Conservation (phyloP, 2,797 vertebrate genomes). For the Enteromius argenteus region DNA sequence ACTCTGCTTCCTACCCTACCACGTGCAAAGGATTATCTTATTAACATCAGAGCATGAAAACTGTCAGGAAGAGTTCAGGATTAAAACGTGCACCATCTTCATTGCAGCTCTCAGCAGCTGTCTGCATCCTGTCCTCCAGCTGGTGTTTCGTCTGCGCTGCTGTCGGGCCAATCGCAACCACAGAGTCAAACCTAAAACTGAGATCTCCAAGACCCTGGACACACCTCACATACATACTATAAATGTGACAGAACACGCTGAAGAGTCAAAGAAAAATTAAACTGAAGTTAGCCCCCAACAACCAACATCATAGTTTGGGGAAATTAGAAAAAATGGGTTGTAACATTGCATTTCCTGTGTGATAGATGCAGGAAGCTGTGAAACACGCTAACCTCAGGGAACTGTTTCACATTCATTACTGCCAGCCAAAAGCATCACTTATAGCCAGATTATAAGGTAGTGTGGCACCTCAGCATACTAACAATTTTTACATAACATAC, state of each 20-base stretch:
- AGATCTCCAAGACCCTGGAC: constrained; percentile 34
- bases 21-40: constrained; percentile 54
- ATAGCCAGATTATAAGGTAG: neutral
- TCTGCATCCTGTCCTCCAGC: constrained; percentile 59
- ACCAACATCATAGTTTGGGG: neutral
- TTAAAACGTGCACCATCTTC: constrained; percentile 52
- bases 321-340: neutral
- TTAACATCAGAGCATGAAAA: neutral
- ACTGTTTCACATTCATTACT: neutral
- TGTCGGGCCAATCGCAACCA: constrained; percentile 48
- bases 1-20: constrained; percentile 63
- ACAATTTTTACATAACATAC: neutral
- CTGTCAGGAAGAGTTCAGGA: constrained; percentile 25
- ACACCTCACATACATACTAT: constrained; percentile 26
- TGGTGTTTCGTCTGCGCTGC: constrained; percentile 56
- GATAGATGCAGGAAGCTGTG: neutral
- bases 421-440: neutral
- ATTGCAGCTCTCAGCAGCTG: constrained; percentile 59
- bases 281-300: neutral
- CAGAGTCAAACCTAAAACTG: constrained; percentile 26
- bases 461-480: neutral
- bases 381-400: neutral
- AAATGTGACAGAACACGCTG: neutral
- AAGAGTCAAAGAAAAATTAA: neutral
- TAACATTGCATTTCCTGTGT: neutral